Evolutionary conservation across 2,797 vertebrate species (phyloP).

Genomic region (Kryptopterus vitreolus): DNA sequence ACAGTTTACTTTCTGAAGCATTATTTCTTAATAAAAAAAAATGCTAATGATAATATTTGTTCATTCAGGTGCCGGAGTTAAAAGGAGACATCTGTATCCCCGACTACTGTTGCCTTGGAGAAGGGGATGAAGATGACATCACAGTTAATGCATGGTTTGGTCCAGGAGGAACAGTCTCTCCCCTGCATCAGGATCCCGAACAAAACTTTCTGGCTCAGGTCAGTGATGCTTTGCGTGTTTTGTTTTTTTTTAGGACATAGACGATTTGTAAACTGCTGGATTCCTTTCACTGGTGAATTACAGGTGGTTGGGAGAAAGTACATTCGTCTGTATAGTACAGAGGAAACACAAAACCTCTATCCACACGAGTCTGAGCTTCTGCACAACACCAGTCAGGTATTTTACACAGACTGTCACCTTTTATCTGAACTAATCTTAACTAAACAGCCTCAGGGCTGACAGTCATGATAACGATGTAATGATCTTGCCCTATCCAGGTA

Average conservation of each 20-base stretch:
- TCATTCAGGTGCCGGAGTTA: conserved; percentile 85
- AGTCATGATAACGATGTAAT: not conserved
- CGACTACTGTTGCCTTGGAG: conserved; percentile 93
- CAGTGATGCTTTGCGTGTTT: conserved; percentile 19
- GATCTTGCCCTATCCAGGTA: conserved; percentile 72
- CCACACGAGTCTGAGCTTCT: conserved; percentile 90
- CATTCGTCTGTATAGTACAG: conserved; percentile 84
- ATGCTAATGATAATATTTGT: not conserved
- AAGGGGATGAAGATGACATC: conserved; percentile 89
- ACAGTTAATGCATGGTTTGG: conserved; percentile 97
- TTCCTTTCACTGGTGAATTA: conserved; percentile 14
- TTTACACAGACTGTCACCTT: conserved; percentile 25
- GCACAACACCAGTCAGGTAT: conserved; percentile 96
- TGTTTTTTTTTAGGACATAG: not conserved
- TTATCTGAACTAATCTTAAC: too few species aligned
- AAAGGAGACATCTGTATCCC: conserved; percentile 90
- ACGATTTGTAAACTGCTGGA: not conserved
- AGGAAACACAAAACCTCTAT: conserved; percentile 85
- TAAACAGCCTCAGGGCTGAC: not conserved
- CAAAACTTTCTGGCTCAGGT: conserved; percentile 96
- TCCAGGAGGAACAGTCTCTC: conserved; percentile 88
- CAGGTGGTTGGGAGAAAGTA: conserved; percentile 95
- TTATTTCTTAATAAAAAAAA: not conserved
- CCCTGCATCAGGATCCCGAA: conserved; percentile 96
- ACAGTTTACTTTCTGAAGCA: not conserved